Base-by-base conservation (phyloP, 2,113 vertebrate genomes). In the Cheirogaleus medius region DNA sequence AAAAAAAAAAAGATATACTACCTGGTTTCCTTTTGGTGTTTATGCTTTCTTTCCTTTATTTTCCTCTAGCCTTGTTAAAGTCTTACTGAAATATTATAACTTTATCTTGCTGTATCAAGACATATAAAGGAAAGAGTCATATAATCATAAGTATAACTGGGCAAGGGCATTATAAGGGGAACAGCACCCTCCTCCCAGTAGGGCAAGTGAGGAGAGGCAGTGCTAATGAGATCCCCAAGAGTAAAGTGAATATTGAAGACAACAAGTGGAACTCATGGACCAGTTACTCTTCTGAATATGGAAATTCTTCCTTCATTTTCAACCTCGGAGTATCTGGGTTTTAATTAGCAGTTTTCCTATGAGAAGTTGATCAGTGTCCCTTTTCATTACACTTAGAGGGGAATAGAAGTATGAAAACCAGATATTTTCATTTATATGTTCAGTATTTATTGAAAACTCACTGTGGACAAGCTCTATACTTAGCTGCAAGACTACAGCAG, bases 401-500 rank as follows among this genome's bases (percentile, higher is more conserved):
- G 23, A 52, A 63, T 73, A 29, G 74, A 78, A n/a, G 29, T 11
- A 44, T 84, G 29, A 54, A 84, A 69, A 21, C 69, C 58, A 60
- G 63, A 64, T 68, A 77, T 84, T 74, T 92, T 37, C 39, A 89
- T 90, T 69, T 44, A 77, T 90, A 69, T 93, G 12, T 93, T 85
- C n/a, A 27, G 2, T 64, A 64, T 90, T 90, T 96, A 85, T 58
- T 93, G 86, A 56, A 73, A 93, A 90, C 29, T 54, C 73, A 34
- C 47, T 77, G 29, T 73, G n/a, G 44, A 80, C 91, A 90, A 52
- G 37, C 47, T 86, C 27, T 82, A 4, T 82, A 64, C 23, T 80
- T 80, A 32, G 6, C 25, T 14, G 9, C 71, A 63, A 71, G 9
- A 52, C 27, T 64, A 84, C 32, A 90, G 69, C 29, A 80, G 64